phyloP scores from a whole-genome alignment of 2,113 vertebrate species.

The Seriola rivoliana region DNA sequence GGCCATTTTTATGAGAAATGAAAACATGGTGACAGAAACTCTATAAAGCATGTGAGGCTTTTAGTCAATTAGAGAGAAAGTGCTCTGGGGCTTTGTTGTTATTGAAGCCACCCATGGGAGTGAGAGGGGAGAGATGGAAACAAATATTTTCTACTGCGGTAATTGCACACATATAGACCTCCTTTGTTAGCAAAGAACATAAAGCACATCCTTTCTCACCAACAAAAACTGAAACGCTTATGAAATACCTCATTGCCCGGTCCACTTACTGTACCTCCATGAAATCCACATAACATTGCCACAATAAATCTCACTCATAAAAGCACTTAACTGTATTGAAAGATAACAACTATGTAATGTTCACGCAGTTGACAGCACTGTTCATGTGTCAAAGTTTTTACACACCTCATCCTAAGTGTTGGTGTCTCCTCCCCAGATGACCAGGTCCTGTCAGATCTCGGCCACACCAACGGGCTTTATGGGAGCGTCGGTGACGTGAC shows the following conservation, averaged over 20 bases:
- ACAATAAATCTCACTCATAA: slow-evolving; percentile 64
- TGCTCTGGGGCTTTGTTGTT: slow-evolving; percentile 72
- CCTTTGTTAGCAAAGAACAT: slow-evolving; percentile 45
- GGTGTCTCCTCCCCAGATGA: slow-evolving; percentile 88
- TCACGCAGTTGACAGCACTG: slow-evolving; percentile 26
- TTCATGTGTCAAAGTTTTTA: slow-evolving; percentile 49
- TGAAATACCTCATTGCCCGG: neutral
- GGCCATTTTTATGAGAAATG: slow-evolving; percentile 82
- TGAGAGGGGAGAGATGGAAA: slow-evolving; percentile 62
- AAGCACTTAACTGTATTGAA: slow-evolving; percentile 75
- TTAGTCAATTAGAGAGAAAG: slow-evolving; percentile 84
- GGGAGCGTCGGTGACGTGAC: slow-evolving; percentile 90
- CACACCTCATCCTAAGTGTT: slow-evolving; percentile 46
- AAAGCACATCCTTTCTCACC: slow-evolving; percentile 46
- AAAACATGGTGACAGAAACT: slow-evolving; percentile 83
- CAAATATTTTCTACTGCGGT: slow-evolving; percentile 67
- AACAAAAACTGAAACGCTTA: slow-evolving; percentile 27
- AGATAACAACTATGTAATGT: slow-evolving; percentile 64
- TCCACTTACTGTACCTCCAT: slow-evolving; percentile 30
- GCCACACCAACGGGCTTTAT: slow-evolving; percentile 93
- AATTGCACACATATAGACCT: slow-evolving; percentile 47
- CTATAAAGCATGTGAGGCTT: slow-evolving; percentile 84
- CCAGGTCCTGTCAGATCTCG: slow-evolving; percentile 96
- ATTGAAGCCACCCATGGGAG: slow-evolving; percentile 63
- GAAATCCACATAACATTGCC: slow-evolving; percentile 37